Evolutionary conservation across 2,888 invertebrate genomes (phyloP).

Genomic region (Pandemis heparana): DNA sequence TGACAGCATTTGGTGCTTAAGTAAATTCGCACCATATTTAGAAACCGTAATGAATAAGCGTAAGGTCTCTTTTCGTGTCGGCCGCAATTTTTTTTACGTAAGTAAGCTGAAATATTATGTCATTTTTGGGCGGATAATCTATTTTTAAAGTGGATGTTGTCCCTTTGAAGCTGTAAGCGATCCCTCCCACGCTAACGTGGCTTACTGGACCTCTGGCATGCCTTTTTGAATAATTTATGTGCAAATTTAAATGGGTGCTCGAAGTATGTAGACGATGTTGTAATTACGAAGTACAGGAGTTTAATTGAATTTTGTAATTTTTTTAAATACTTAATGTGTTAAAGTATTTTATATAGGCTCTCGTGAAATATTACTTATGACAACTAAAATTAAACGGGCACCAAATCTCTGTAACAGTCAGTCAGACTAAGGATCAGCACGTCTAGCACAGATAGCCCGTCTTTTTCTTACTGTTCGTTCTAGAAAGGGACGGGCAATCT

Average conservation of each 20-base stretch:
- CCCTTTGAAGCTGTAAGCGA: conserved; percentile 10
- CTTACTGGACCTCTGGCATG: conserved; percentile 11
- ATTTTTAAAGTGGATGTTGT: background rate
- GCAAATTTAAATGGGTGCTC: conserved; percentile 7
- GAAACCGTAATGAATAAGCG: background rate
- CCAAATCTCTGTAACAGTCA: too few relatives aligned
- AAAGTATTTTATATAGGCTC: too few relatives aligned
- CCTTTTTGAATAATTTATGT: conserved; percentile 6
- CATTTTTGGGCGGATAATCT: conserved; percentile 1
- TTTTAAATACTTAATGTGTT: too few relatives aligned
- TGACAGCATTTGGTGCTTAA: too few relatives aligned
- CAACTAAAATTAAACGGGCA: too few relatives aligned
- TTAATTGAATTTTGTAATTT: too few relatives aligned
- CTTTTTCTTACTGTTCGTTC: too few relatives aligned
- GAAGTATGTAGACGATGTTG: background rate
- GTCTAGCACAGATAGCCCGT: too few relatives aligned
- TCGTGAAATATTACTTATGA: too few relatives aligned
- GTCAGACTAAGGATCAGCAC: too few relatives aligned
- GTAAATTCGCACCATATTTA: too few relatives aligned
- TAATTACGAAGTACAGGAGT: background rate
- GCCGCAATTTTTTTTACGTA: background rate
- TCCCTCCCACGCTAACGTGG: conserved; percentile 1
- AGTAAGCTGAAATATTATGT: conserved; percentile 3
- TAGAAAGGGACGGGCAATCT: too few relatives aligned
- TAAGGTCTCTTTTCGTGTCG: background rate